Conservation (phyloP, 1,140 invertebrate genomes). For the Macrotrachela quadricornifera region DNA sequence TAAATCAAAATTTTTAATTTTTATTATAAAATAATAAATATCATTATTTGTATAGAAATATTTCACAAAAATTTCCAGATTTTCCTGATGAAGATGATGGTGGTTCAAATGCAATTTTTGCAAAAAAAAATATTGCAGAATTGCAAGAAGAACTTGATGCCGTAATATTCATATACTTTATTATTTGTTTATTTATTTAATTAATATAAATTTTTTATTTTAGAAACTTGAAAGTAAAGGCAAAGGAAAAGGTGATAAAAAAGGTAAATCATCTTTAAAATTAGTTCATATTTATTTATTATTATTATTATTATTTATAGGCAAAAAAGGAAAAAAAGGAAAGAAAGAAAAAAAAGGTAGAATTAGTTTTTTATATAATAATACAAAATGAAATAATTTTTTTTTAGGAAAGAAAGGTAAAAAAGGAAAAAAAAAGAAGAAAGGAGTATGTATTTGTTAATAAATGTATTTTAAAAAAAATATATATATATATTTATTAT, state of each 20-base stretch:
- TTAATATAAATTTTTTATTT: not conserved
- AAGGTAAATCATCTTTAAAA: too few relatives aligned
- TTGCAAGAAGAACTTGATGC: conserved; percentile 24
- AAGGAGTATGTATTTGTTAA: not conserved
- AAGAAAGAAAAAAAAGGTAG: too few relatives aligned
- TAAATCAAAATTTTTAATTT: conserved; percentile 19
- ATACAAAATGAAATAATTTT: too few relatives aligned
- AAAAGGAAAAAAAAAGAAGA: conserved; percentile 8
- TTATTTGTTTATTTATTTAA: not conserved
- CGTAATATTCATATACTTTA: conserved; percentile 12
- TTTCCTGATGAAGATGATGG: conserved; percentile 69
- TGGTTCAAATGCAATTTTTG: conserved; percentile 55
- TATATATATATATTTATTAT: not conserved
- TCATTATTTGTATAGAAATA: conserved; percentile 18
- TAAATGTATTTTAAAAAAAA: too few relatives aligned
- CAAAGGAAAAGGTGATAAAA: conserved; percentile 15
- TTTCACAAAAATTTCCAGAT: conserved; percentile 64
- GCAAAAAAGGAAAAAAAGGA: too few relatives aligned
- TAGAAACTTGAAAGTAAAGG: conserved; percentile 3
- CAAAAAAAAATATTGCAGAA: conserved; percentile 32
- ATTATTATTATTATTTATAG: too few relatives aligned
- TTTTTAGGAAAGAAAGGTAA: conserved; percentile 13
- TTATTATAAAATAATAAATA: not conserved
- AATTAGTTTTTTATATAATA: too few relatives aligned
- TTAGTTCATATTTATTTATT: too few relatives aligned